Percentiles rank a stretch among this genome's conserved stretches.
These are phyloP conservation scores for Xiphorhynchus erythropygius DNA, from an alignment of 2,797 vertebrate genomes.

Conservation along the genomic window DNA sequence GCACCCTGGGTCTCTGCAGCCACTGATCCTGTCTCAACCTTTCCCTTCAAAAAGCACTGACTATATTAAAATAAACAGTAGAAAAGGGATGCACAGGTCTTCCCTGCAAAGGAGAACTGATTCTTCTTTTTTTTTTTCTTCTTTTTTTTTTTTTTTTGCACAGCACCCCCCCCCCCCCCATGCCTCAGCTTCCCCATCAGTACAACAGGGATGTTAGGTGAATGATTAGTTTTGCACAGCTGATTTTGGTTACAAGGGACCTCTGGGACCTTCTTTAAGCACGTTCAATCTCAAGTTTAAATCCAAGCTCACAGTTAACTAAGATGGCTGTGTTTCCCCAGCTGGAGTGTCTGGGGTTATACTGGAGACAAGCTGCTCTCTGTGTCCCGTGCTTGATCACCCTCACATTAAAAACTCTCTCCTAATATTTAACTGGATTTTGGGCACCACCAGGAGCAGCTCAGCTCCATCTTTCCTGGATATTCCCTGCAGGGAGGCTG, in stretches of 20 bases:
- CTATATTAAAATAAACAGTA: background rate
- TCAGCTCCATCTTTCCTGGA: rapidly evolving
- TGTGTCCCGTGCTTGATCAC: rapidly evolving
- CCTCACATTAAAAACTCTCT: rapidly evolving
- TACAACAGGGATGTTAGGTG: rapidly evolving
- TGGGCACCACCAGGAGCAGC: background rate
- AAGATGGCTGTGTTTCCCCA: background rate
- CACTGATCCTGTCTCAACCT: background rate
- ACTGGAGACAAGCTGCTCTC: no score
- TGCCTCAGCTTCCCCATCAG: background rate
- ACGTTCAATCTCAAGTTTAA: background rate
- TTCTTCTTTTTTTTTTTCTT: rapidly evolving
- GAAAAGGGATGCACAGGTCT: background rate
- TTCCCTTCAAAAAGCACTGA: background rate
- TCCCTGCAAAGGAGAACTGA: background rate
- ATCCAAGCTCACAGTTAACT: background rate
- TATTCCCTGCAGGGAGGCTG: background rate
- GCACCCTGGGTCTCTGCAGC: rapidly evolving
- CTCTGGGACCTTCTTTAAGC: background rate
- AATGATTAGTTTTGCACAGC: background rate
- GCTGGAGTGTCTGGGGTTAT: rapidly evolving
- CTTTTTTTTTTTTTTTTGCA: background rate
- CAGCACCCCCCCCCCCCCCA: rapidly evolving
- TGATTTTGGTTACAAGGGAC: background rate
- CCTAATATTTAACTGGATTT: background rate